phyloP scores from a whole-genome alignment of 2,113 vertebrate genomes.

The Malurus elegans region DNA sequence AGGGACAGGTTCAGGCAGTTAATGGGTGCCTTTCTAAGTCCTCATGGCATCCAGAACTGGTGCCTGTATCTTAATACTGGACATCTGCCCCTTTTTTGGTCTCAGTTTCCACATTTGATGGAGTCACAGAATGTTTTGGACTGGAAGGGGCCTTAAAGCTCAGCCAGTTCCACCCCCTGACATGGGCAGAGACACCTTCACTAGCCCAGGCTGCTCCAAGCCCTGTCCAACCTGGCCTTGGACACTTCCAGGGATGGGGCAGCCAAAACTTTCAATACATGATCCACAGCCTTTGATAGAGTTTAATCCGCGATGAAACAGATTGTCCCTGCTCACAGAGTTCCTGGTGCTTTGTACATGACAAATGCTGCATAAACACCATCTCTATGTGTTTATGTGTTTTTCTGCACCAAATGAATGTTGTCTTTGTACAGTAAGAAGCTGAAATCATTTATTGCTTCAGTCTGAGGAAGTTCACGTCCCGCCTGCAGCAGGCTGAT shows the following conservation, averaged over 20 bases:
- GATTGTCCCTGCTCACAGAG: background rate
- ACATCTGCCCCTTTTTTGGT: background rate
- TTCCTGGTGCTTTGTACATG: background rate
- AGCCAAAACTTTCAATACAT: background rate
- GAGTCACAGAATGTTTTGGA: background rate
- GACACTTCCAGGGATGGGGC: background rate
- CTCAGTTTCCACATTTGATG: background rate
- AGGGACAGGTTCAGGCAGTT: background rate
- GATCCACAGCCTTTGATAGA: background rate
- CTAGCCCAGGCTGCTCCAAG: background rate
- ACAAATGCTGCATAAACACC: background rate
- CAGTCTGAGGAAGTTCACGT: background rate
- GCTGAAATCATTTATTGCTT: background rate
- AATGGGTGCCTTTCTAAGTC: background rate
- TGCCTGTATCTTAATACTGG: background rate
- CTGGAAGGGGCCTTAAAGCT: background rate
- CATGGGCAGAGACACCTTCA: background rate
- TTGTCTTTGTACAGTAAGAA: background rate
- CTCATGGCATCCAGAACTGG: background rate
- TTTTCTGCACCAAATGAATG: background rate
- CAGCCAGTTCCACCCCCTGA: background rate
- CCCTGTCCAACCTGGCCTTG: background rate
- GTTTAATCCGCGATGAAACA: background rate
- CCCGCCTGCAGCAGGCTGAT: slow-evolving; percentile 7
- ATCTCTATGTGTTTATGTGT: background rate